phyloP scores from a whole-genome alignment of 2,113 vertebrate genomes.

The Macquaria ambigua region DNA sequence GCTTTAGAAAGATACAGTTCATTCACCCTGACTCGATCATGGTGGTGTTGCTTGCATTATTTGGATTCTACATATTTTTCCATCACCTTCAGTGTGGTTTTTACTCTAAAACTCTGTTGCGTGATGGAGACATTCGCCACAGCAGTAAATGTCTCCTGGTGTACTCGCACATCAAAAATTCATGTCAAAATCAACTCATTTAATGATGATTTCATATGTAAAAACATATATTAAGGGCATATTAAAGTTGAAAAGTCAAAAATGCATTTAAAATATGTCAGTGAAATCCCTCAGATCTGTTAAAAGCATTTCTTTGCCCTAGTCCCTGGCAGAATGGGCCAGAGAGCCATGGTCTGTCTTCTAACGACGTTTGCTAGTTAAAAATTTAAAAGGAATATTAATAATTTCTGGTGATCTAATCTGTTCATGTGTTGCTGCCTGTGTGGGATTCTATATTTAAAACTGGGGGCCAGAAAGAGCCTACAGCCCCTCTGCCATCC shows the following conservation, averaged over 20 bases:
- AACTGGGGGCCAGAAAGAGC: slow-evolving; percentile 35
- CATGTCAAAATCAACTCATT: not conserved
- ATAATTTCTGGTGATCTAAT: slow-evolving; percentile 80
- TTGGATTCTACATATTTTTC: not conserved
- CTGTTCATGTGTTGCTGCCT: slow-evolving; percentile 65
- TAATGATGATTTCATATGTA: not conserved
- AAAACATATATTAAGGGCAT: not conserved
- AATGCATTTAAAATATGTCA: not conserved
- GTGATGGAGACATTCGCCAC: not conserved
- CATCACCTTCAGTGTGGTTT: too few species aligned
- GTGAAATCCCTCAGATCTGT: not conserved
- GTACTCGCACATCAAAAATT: not conserved
- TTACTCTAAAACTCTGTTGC: too few species aligned
- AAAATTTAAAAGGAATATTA: slow-evolving; percentile 79
- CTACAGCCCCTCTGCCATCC: slow-evolving; percentile 21
- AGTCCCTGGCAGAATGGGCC: slow-evolving; percentile 30
- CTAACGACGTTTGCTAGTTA: slow-evolving; percentile 65
- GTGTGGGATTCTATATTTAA: slow-evolving; percentile 83
- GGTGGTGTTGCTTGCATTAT: not conserved
- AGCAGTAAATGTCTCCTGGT: not conserved
- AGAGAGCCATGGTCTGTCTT: slow-evolving; percentile 48
- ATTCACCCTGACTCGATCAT: not conserved
- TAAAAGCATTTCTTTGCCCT: slow-evolving; percentile 30
- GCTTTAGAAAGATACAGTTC: not conserved
- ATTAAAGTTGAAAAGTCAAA: not conserved